A percentile compares a stretch with the other conserved stretches of the same genome.
Conservation (phyloP, 30 jellyfish, hydroid and myxozoan species). For the Aurelia aurita complex sp. Pacific region DNA sequence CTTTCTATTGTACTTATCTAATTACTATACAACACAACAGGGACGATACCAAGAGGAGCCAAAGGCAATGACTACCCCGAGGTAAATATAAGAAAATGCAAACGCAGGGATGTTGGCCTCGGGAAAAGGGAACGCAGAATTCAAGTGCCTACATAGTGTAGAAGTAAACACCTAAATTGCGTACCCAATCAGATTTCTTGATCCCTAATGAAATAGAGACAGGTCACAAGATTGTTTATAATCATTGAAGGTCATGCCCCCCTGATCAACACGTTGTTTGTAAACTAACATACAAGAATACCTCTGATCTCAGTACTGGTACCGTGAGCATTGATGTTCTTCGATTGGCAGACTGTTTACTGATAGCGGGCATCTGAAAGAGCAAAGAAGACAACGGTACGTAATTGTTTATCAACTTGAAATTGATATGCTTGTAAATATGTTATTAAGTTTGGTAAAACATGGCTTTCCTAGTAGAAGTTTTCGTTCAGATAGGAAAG, state of each 20-base stretch:
- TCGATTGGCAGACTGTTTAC: background rate
- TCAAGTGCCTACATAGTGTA: too few species aligned
- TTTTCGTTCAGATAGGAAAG: too few species aligned
- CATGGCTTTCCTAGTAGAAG: too few species aligned
- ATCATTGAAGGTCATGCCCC: slow-evolving; percentile 20
- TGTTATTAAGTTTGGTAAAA: background rate
- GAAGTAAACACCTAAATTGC: too few species aligned
- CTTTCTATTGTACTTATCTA: too few species aligned
- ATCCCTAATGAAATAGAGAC: background rate
- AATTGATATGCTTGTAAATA: background rate
- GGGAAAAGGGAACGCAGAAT: too few species aligned
- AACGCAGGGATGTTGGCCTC: too few species aligned
- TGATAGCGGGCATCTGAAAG: slow-evolving; percentile 1
- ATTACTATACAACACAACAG: too few species aligned
- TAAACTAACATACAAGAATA: slow-evolving; percentile 8
- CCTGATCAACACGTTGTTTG: background rate
- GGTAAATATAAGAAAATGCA: too few species aligned
- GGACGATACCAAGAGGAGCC: too few species aligned
- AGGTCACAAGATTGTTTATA: slow-evolving; percentile 7
- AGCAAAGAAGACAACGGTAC: background rate
- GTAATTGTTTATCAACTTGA: background rate
- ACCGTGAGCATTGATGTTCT: slow-evolving; percentile 5
- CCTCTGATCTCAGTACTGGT: slow-evolving; percentile 33
- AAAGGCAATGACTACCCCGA: too few species aligned
- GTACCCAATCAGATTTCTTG: too few species aligned